These are phyloP conservation scores for Rhegmatorhina hoffmannsi DNA, from an alignment of 2,113 vertebrate species.

Conservation along the genomic window DNA sequence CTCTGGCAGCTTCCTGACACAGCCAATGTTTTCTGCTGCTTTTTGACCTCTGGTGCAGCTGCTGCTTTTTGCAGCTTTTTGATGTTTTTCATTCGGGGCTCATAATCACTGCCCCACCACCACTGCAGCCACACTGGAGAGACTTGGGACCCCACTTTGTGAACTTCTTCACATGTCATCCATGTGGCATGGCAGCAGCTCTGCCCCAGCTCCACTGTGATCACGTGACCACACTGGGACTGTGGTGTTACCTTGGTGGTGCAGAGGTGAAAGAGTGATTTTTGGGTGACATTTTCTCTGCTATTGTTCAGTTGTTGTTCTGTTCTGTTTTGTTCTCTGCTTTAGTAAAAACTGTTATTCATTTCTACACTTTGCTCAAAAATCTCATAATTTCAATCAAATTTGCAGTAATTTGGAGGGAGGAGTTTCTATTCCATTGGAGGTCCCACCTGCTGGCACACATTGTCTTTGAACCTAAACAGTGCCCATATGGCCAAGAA, in stretches of 20 bases:
- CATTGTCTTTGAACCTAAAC: not conserved
- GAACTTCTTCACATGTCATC: not conserved
- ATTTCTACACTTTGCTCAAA: not conserved
- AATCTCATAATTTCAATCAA: not conserved
- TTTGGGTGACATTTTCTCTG: not conserved
- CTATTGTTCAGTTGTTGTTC: not conserved
- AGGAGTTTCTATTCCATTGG: not conserved
- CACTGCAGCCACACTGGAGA: not conserved
- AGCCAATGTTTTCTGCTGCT: too few species aligned
- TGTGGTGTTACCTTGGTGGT: not conserved
- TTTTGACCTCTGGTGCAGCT: too few species aligned
- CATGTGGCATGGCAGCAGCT: not conserved
- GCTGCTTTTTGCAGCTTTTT: not conserved
- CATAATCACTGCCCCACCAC: not conserved
- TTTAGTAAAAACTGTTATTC: not conserved
- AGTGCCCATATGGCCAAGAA: not conserved
- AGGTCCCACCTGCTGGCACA: not conserved
- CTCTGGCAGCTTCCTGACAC: not conserved
- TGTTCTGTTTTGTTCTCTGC: not conserved
- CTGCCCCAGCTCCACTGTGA: not conserved
- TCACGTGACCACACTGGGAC: not conserved
- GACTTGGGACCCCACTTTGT: not conserved
- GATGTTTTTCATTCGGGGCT: too few species aligned
- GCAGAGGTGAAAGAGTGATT: not conserved
- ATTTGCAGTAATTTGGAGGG: not conserved